Conservation (phyloP, 2,797 vertebrate genomes). For the Urosaurus nigricauda region DNA sequence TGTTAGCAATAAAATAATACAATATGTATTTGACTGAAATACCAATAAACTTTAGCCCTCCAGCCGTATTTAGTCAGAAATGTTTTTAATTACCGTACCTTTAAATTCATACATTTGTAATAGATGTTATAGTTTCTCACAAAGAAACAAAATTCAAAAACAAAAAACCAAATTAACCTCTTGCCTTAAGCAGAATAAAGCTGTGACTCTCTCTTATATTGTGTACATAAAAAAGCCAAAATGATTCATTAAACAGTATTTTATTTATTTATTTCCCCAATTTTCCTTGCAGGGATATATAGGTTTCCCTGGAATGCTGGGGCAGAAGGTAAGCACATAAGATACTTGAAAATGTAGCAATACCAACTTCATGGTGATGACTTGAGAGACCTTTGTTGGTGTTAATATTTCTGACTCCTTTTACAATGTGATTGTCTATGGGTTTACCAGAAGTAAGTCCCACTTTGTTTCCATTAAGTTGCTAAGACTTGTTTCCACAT, state of each 20-base stretch:
- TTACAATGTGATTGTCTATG: not conserved
- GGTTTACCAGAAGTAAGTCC: not conserved
- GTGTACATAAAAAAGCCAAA: not conserved
- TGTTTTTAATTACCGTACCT: not conserved
- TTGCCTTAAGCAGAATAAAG: not conserved
- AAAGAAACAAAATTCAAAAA: not conserved
- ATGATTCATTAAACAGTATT: slow-evolving; percentile 12
- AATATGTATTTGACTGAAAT: not conserved
- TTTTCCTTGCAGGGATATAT: slow-evolving; percentile 87
- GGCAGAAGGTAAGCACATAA: slow-evolving; percentile 89
- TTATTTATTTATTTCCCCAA: slow-evolving; percentile 31
- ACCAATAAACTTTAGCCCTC: not conserved
- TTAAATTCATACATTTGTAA: not conserved
- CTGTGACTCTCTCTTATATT: not conserved
- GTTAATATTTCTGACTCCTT: not conserved
- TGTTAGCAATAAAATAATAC: not conserved
- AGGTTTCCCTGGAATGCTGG: slow-evolving; percentile 96
- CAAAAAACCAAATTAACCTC: not conserved
- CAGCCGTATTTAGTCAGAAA: not conserved
- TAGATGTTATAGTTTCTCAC: not conserved
- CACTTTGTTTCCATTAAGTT: not conserved
- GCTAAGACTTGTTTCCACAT: not conserved
- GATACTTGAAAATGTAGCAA: accelerated
- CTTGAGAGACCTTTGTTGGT: not conserved
- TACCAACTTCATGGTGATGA: not conserved